A percentile compares a stretch with the other conserved stretches of the same genome.
Conservation (phyloP, 2,888 invertebrate species). For the Leptogaster cylindrica region DNA sequence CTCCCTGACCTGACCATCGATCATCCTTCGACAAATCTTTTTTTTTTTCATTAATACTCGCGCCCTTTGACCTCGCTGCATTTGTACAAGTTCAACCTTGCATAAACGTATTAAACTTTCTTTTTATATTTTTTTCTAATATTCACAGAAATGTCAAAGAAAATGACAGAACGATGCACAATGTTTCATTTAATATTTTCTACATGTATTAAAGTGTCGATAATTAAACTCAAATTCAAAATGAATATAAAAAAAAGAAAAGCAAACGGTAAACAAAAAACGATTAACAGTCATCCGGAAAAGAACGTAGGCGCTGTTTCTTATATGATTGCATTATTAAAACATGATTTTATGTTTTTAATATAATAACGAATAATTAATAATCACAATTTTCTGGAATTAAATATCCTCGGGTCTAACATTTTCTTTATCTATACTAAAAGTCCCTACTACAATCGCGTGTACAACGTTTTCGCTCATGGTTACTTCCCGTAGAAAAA, state of each 20-base stretch:
- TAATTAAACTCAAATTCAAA: constrained; percentile 16
- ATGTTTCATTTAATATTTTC: constrained; percentile 19
- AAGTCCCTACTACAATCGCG: constrained; percentile 15
- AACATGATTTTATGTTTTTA: constrained; percentile 10
- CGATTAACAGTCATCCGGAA: constrained; percentile 12
- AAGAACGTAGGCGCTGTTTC: constrained; percentile 22
- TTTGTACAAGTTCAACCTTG: not conserved
- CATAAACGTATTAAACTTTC: constrained; percentile 30
- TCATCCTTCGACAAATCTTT: too few species aligned
- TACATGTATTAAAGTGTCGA: constrained; percentile 9
- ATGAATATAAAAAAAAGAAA: constrained; percentile 12
- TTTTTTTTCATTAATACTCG: not conserved
- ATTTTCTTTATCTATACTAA: constrained; percentile 23
- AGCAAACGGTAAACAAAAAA: constrained; percentile 14
- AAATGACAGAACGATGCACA: constrained; percentile 32
- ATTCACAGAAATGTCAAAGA: constrained; percentile 38
- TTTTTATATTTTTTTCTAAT: constrained; percentile 23
- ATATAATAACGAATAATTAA: constrained; percentile 35
- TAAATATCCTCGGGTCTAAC: constrained; percentile 24
- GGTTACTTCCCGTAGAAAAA: constrained; percentile 1
- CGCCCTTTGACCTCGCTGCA: not conserved
- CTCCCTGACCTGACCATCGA: too few species aligned
- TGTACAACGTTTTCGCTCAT: not conserved
- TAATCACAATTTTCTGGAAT: constrained; percentile 39
- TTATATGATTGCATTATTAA: constrained; percentile 9